These are phyloP conservation scores for Cynodonichthys magdalenae DNA, from an alignment of 2,797 vertebrate genomes.

Conservation along the genomic window DNA sequence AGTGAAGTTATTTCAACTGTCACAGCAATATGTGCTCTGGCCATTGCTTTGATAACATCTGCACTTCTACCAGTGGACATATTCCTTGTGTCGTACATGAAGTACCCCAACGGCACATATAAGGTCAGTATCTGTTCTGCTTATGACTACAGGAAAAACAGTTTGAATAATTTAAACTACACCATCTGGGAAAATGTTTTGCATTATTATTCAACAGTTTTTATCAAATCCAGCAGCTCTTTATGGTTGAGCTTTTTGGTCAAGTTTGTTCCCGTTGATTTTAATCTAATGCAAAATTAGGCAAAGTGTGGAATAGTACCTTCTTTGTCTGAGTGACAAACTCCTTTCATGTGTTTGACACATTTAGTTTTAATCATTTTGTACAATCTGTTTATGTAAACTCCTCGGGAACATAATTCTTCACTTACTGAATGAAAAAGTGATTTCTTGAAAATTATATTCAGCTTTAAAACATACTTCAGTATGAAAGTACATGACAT, in stretches of 20 bases:
- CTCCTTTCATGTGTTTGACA: too few species aligned
- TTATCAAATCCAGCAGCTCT: not conserved
- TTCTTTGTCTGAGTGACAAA: too few species aligned
- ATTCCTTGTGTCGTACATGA: conserved; percentile 98
- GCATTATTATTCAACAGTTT: conserved; percentile 21
- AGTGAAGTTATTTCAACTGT: conserved; percentile 97
- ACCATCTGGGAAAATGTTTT: conserved; percentile 9
- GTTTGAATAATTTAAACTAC: not conserved
- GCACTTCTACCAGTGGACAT: conserved; percentile 97
- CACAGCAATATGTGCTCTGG: conserved; percentile 94
- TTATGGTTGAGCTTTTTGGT: conserved; percentile 2
- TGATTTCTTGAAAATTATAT: not conserved
- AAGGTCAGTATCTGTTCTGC: conserved; percentile 83
- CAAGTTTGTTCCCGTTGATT: not conserved
- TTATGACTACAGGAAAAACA: not conserved
- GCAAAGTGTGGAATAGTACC: conserved; percentile 29
- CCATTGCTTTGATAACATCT: conserved; percentile 94
- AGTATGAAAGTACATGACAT: not conserved
- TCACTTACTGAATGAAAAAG: conserved; percentile 17
- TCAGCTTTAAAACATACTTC: too few species aligned
- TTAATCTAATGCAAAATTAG: conserved; percentile 1
- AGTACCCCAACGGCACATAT: conserved; percentile 94
- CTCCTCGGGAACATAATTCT: conserved; percentile 3
- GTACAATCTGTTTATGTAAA: too few species aligned
- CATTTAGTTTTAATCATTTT: too few species aligned